Evolutionary conservation across 2,888 invertebrate species (phyloP), one percentile per base, ranked within the genome.

Genomic region (Steromphala cineraria): DNA sequence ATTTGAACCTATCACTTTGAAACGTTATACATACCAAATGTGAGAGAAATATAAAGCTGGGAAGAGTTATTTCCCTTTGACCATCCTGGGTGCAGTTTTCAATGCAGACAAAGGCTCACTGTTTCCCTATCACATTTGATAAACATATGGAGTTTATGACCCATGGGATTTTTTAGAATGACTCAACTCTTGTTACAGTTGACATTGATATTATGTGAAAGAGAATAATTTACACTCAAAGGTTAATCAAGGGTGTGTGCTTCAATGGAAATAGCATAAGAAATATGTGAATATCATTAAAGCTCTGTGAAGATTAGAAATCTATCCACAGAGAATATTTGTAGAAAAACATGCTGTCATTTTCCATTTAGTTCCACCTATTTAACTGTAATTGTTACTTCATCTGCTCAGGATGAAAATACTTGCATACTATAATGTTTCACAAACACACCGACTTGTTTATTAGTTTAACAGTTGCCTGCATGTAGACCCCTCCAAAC

Each of bases 331-430:
- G 71, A 19, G 36, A 71, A 40, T 19, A 10, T 28, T 31, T 19
- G 71, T 0, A 36, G 67, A 40, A 71, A 71, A 71, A 71, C 71
- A 71, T 24, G 62, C 62, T 71, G 71, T 71, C 71, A 71, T 36
- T 71, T 71, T 40, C 40, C 71, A 71, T 71, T 71, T 71, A 71
- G 71, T 71, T 36, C 28, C 36, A 24, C 31, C 36, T 71, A 71
- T 71, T 71, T 71, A 71, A 36, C 40, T 15, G 13, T 28, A 71
- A 71, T 71, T 36, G 62, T 62, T 62, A 62, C 62, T 24, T 62
- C 62, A 62, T 62, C 62, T 62, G 62, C 8, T 1, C 28, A 28
- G 28, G 21, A 62, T 24, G 62, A 24, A 62, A 62, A 62, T 62
- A 62, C 62, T 28, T 62, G 62, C 62, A 28, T 62, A 62, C 62